Percentiles rank a stretch among this genome's conserved stretches.
phyloP scores from a whole-genome alignment of 1,140 invertebrate genomes.

The Vollenhovia emeryi region DNA sequence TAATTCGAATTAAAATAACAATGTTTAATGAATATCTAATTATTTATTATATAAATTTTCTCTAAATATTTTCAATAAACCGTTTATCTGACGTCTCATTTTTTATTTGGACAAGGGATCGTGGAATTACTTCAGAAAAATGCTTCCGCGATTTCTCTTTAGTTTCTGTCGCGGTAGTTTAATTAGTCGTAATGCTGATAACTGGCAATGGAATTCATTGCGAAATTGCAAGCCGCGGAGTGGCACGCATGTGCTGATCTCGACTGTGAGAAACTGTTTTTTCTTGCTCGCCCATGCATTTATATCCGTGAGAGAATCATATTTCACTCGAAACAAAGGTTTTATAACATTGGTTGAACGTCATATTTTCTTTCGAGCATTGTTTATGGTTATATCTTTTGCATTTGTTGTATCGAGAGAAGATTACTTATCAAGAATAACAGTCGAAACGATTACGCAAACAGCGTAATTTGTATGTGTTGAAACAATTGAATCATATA shows the following conservation, averaged over 20 bases:
- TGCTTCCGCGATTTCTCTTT: neutral
- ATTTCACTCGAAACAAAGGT: conserved; percentile 20
- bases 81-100: neutral
- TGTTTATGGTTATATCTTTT: neutral
- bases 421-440: neutral
- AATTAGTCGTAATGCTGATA: neutral
- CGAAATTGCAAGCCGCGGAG: conserved; percentile 2
- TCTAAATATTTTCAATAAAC: neutral
- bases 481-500: too few species aligned
- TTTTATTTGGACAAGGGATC: neutral
- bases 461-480: too few species aligned
- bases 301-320: conserved; percentile 47
- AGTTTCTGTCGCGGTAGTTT: neutral
- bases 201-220: conserved; percentile 15
- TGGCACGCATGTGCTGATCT: conserved; percentile 43
- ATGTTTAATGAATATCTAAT: neutral
- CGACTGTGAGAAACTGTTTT: conserved; percentile 38
- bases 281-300: conserved; percentile 1
- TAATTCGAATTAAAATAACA: neutral
- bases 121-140: neutral
- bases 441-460: too few species aligned
- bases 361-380: neutral
- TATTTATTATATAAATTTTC: neutral
- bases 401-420: neutral
- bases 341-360: neutral